Conservation (phyloP, 2,888 invertebrate species). For the Tridacna gigas region DNA sequence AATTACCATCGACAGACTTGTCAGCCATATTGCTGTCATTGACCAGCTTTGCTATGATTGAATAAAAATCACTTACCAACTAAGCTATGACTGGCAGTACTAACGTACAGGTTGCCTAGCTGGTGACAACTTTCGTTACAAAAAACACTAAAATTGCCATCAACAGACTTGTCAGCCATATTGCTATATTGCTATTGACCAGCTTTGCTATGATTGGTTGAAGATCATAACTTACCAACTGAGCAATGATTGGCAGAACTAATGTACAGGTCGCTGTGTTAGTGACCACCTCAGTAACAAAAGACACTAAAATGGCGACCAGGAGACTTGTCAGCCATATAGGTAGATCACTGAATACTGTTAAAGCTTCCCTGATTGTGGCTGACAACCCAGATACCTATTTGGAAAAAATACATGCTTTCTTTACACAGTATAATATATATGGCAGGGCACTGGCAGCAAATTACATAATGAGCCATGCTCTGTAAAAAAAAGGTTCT, state of each 20-base stretch:
- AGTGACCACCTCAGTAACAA: conserved; percentile 73
- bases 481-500: no score
- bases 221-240: conserved; percentile 20
- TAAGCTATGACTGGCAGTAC: conserved; percentile 40
- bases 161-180: background rate
- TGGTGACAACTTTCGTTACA: conserved; percentile 73
- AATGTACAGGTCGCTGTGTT: conserved; percentile 71
- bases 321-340: conserved; percentile 68
- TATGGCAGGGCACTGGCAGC: no score
- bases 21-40: no score
- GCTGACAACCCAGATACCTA: conserved; percentile 73
- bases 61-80: conserved; percentile 24
- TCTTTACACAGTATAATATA: no score
- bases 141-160: conserved; percentile 62
- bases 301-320: conserved; percentile 64
- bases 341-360: conserved; percentile 66
- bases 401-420: background rate
- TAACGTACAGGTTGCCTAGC: conserved; percentile 69
- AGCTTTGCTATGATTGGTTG: background rate
- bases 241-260: conserved; percentile 41
- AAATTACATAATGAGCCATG: no score
- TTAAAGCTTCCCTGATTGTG: conserved; percentile 68
- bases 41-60: background rate
- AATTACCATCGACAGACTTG: no score
- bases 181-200: background rate